Conservation (phyloP, 2,888 invertebrate species). For the Ecliptopera silaceata region DNA sequence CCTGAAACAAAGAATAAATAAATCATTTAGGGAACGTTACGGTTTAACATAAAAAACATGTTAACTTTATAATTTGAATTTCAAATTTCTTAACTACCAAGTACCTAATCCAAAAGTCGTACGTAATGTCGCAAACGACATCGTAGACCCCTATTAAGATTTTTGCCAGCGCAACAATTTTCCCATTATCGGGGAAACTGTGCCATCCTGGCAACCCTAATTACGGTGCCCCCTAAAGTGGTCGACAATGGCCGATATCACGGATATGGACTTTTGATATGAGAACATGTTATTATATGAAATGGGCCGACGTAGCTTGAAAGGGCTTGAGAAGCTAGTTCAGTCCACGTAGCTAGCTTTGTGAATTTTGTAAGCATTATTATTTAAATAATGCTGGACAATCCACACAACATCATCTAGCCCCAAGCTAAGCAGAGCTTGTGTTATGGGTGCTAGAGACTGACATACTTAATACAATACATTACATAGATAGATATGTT, state of each 20-base stretch:
- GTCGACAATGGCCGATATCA: constrained; percentile 44
- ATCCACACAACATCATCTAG: too few species aligned
- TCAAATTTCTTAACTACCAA: constrained; percentile 16
- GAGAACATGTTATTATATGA: constrained; percentile 37
- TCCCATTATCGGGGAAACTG: constrained; percentile 20
- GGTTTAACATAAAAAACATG: constrained; percentile 1
- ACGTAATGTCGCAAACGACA: constrained; percentile 16
- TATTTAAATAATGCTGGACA: too few species aligned
- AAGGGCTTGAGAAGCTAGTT: constrained; percentile 16
- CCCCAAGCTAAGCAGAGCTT: too few species aligned
- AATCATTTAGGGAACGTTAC: constrained; percentile 2
- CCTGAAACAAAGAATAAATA: constrained; percentile 23
- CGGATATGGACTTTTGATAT: constrained; percentile 40
- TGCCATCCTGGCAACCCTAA: constrained; percentile 37
- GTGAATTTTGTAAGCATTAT: background rate
- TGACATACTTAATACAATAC: too few species aligned
- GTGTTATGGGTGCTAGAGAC: too few species aligned
- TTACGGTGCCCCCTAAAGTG: constrained; percentile 42
- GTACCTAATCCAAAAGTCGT: constrained; percentile 2
- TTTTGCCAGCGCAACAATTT: constrained; percentile 36
- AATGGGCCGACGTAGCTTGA: constrained; percentile 27
- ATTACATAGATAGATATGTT: too few species aligned
- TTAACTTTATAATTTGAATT: constrained; percentile 11
- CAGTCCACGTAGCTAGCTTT: constrained; percentile 1
- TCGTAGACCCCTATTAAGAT: constrained; percentile 36